Conservation (phyloP, 1,140 invertebrate species). For the Aleiodes sp. region DNA sequence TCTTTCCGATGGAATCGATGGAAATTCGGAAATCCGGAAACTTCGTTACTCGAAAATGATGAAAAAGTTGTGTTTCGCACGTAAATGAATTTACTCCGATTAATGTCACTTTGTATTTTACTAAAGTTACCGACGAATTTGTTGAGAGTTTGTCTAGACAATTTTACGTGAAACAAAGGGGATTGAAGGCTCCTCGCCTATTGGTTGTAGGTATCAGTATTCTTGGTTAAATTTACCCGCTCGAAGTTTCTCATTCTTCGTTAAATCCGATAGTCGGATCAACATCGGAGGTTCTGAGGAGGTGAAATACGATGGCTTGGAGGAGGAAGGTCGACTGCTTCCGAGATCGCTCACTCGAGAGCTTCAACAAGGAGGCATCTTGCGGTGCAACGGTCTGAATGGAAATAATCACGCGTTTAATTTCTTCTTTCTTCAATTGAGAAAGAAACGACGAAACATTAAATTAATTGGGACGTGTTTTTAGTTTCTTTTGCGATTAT, state of each 20-base stretch:
- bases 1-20: no score
- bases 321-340: background rate
- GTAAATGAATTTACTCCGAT: no score
- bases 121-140: background rate
- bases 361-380: background rate
- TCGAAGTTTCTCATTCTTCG: background rate
- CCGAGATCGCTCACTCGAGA: constrained; percentile 19
- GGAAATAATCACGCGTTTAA: constrained; percentile 21
- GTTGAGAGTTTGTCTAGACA: background rate
- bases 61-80: no score
- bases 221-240: background rate
- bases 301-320: background rate
- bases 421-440: no score
- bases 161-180: background rate
- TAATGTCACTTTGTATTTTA: background rate
- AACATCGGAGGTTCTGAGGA: background rate
- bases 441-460: no score
- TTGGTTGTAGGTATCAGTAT: no score
- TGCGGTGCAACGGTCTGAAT: constrained; percentile 15
- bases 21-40: no score
- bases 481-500: no score
- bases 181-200: background rate
- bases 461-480: no score
- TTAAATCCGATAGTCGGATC: constrained; percentile 9
- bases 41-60: no score